A percentile compares a stretch with the other conserved stretches of the same genome.
Conservation (phyloP, 2,888 invertebrate genomes). For the Rhopalosiphum nymphaeae region DNA sequence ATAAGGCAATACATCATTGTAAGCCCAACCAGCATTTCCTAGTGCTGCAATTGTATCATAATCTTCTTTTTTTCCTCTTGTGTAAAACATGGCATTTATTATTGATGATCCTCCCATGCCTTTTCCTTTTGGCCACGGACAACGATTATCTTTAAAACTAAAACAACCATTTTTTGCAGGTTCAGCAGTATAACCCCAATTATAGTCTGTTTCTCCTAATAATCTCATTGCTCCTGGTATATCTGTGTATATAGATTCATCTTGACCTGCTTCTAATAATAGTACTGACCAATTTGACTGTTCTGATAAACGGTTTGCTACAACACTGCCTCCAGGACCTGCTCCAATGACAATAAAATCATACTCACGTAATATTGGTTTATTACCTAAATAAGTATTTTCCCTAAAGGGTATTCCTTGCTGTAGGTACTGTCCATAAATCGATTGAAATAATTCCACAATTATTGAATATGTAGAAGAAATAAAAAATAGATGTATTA, state of each 20-base stretch:
- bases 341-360: conserved; percentile 74
- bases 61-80: conserved; percentile 68
- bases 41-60: conserved; percentile 68
- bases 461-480: conserved; percentile 43
- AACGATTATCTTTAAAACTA: conserved; percentile 69
- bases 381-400: conserved; percentile 67
- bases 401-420: conserved; percentile 67
- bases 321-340: conserved; percentile 79
- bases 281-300: conserved; percentile 75
- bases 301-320: conserved; percentile 80
- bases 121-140: conserved; percentile 68
- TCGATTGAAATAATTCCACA: conserved; percentile 44
- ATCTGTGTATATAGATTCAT: conserved; percentile 74
- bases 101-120: conserved; percentile 71
- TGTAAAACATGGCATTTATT: conserved; percentile 76
- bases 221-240: conserved; percentile 74
- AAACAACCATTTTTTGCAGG: conserved; percentile 75
- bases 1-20: conserved; percentile 69
- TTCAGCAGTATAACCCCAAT: conserved; percentile 81
- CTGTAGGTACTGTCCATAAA: conserved; percentile 67
- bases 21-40: conserved; percentile 72
- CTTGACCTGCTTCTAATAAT: conserved; percentile 77
- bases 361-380: conserved; percentile 67
- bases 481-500: conserved; percentile 43
- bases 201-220: conserved; percentile 75